phyloP scores from a whole-genome alignment of 2,888 invertebrate species.

The Invenusta paracnida region DNA sequence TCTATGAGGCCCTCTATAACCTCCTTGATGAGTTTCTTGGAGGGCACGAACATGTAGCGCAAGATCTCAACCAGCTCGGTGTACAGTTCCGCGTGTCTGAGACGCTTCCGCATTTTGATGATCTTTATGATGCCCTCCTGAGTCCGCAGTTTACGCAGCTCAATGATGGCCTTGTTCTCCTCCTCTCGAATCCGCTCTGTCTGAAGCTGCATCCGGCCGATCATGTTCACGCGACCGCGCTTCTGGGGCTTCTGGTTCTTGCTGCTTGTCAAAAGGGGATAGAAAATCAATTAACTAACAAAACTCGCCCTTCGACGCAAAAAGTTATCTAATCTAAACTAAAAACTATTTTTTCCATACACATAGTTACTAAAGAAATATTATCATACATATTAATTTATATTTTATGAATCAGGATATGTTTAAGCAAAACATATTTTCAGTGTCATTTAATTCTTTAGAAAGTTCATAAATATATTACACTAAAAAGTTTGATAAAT shows the following conservation, averaged over 20 bases:
- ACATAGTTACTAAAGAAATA: too few species aligned
- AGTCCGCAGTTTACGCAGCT: slow-evolving; percentile 80
- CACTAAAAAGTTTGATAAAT: too few species aligned
- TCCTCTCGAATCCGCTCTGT: slow-evolving; percentile 91
- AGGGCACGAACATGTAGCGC: slow-evolving; percentile 97
- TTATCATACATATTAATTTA: too few species aligned
- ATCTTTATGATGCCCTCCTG: slow-evolving; percentile 98
- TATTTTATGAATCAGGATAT: too few species aligned
- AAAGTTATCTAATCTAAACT: not conserved
- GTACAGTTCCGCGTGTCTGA: slow-evolving; percentile 87
- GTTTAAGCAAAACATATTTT: too few species aligned
- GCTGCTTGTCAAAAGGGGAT: slow-evolving; percentile 61
- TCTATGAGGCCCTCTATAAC: slow-evolving; percentile 99
- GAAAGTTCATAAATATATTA: too few species aligned
- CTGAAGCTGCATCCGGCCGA: slow-evolving; percentile 86
- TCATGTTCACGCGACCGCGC: slow-evolving; percentile 88
- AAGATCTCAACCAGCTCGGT: slow-evolving; percentile 94
- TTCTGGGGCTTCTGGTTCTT: slow-evolving; percentile 91
- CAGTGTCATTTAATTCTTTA: too few species aligned
- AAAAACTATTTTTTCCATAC: not conserved
- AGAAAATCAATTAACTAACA: not conserved
- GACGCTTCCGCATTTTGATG: slow-evolving; percentile 90
- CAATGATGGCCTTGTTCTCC: slow-evolving; percentile 96
- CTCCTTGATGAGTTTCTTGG: slow-evolving; percentile 98
- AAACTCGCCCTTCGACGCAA: not conserved